Conservation (phyloP, 2,797 vertebrate genomes). For the Meda fulgida region DNA sequence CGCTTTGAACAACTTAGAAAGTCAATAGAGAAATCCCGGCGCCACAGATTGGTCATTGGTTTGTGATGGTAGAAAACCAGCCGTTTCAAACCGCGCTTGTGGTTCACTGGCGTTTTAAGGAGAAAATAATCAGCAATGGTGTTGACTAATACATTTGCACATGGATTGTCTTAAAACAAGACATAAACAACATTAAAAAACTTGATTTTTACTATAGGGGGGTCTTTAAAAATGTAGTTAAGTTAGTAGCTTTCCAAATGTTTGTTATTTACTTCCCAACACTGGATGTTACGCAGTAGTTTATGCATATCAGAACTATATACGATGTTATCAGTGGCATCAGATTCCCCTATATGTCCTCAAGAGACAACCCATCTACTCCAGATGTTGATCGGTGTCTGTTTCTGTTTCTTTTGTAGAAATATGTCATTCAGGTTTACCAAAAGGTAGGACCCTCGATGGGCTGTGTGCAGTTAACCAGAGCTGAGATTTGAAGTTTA, state of each 20-base stretch:
- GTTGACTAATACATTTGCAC: no score
- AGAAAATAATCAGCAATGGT: no score
- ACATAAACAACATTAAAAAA: background rate
- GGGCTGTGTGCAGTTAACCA: slow-evolving; percentile 55
- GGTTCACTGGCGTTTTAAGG: no score
- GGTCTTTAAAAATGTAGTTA: background rate
- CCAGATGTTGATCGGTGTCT: slow-evolving; percentile 54
- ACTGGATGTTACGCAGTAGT: background rate
- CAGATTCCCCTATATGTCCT: background rate
- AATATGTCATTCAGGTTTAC: slow-evolving; percentile 95
- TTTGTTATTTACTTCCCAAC: background rate
- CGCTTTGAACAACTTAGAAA: no score
- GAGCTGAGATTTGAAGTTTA: slow-evolving; percentile 38
- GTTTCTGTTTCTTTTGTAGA: slow-evolving; percentile 85
- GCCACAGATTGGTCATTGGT: no score
- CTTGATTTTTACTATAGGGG: background rate
- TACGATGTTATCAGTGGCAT: background rate
- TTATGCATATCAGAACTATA: background rate
- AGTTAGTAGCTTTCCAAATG: background rate
- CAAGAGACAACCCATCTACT: slow-evolving; percentile 22
- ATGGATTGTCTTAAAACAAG: no score
- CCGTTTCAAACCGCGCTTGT: no score
- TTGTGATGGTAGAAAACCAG: no score
- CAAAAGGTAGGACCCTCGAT: slow-evolving; percentile 88
- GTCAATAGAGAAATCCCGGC: no score